phyloP scores from a whole-genome alignment of 2,113 vertebrate species.

The Crotalus helleri region DNA sequence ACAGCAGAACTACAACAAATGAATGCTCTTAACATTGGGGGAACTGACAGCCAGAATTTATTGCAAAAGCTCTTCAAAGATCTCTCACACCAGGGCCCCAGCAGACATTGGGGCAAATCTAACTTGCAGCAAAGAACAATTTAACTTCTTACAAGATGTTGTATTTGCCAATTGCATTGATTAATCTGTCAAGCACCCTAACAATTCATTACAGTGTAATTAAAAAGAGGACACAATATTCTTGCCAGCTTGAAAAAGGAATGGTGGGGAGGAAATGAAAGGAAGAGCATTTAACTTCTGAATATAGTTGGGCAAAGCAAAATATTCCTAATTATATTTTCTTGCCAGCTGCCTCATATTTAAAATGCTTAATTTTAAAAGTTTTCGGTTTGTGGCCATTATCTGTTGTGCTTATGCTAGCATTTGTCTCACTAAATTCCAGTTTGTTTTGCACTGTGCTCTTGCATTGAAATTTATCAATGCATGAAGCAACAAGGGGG shows the following conservation, averaged over 20 bases:
- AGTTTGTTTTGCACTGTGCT: neutral
- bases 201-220: neutral
- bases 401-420: neutral
- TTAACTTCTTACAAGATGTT: neutral
- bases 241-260: constrained; percentile 9
- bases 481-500: neutral
- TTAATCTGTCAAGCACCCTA: neutral
- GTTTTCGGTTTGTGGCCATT: neutral
- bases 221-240: neutral
- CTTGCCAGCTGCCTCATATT: neutral
- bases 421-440: neutral
- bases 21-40: constrained; percentile 10
- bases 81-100: neutral
- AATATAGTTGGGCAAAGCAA: neutral
- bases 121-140: constrained; percentile 36
- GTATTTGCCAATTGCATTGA: neutral
- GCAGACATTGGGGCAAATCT: constrained; percentile 4
- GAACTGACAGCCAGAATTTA: constrained; percentile 18
- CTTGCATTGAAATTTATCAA: neutral
- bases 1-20: constrained; percentile 12
- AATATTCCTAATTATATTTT: neutral
- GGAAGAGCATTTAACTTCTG: neutral
- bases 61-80: constrained; percentile 1
- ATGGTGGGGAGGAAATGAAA: neutral
- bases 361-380: neutral